A percentile compares a stretch with the other conserved stretches of the same genome.
Conservation (phyloP, 2,113 vertebrate species). For the Scytalopus superciliaris region DNA sequence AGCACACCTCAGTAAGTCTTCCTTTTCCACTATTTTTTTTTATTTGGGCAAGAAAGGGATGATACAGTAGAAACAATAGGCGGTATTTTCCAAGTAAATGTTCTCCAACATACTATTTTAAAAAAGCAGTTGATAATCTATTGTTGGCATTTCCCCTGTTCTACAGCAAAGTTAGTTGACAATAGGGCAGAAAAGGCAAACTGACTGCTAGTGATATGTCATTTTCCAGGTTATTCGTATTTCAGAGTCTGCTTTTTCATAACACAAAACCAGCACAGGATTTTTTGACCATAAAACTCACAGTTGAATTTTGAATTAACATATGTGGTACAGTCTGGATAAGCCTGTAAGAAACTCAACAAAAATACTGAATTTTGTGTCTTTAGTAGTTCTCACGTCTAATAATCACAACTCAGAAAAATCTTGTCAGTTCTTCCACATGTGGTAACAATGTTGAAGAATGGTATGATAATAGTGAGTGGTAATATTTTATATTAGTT, state of each 20-base stretch:
- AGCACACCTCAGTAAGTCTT: background rate
- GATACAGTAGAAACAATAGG: background rate
- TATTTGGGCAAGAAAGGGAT: background rate
- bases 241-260: background rate
- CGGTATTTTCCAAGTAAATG: background rate
- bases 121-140: background rate
- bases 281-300: background rate
- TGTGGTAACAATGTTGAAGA: background rate
- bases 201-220: accelerated
- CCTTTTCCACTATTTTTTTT: background rate
- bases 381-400: background rate
- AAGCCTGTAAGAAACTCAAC: background rate
- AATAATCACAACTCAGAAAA: background rate
- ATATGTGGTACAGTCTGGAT: background rate
- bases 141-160: background rate
- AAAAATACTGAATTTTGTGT: background rate
- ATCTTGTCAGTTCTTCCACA: background rate
- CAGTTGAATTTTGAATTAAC: background rate
- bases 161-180: background rate
- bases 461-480: background rate
- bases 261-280: background rate
- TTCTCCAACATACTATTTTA: background rate
- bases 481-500: background rate
- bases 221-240: background rate
- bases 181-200: background rate